phyloP scores from a whole-genome alignment of 2,888 invertebrate species.

The Lasioglossum calceatum region DNA sequence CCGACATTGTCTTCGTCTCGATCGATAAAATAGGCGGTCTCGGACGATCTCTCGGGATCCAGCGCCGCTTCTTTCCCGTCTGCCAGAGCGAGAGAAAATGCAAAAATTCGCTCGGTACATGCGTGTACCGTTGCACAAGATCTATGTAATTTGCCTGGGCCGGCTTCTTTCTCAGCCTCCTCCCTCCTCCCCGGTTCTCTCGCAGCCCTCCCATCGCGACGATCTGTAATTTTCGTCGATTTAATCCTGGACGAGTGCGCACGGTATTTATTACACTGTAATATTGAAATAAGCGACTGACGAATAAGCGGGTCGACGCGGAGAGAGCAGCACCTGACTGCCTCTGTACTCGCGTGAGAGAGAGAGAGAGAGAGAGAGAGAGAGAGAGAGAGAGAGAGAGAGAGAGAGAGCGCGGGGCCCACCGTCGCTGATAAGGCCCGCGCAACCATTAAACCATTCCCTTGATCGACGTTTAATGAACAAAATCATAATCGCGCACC shows the following conservation, averaged over 20 bases:
- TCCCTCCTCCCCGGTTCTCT: not conserved
- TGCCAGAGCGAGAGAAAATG: not conserved
- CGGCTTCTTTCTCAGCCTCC: constrained; percentile 6
- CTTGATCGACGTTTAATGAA: constrained; percentile 64
- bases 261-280: constrained; percentile 64
- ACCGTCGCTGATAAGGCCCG: constrained; percentile 57
- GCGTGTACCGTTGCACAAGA: constrained; percentile 53
- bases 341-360: not conserved
- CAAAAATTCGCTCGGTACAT: constrained; percentile 13
- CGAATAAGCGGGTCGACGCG: constrained; percentile 47
- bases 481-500: constrained; percentile 63
- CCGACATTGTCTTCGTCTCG: constrained; percentile 5
- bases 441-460: constrained; percentile 54
- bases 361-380: not conserved
- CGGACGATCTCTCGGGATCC: not conserved
- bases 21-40: not conserved
- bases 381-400: no score
- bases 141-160: constrained; percentile 58
- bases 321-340: not conserved
- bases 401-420: no score
- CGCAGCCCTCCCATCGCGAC: not conserved
- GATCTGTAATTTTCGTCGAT: constrained; percentile 67
- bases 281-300: constrained; percentile 61
- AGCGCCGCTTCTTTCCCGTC: not conserved
- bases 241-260: constrained; percentile 58